Percentiles rank a stretch among this genome's conserved stretches.
These are phyloP conservation scores for Philopedon plagiatum DNA, from an alignment of 2,888 invertebrate genomes.

Conservation along the genomic window DNA sequence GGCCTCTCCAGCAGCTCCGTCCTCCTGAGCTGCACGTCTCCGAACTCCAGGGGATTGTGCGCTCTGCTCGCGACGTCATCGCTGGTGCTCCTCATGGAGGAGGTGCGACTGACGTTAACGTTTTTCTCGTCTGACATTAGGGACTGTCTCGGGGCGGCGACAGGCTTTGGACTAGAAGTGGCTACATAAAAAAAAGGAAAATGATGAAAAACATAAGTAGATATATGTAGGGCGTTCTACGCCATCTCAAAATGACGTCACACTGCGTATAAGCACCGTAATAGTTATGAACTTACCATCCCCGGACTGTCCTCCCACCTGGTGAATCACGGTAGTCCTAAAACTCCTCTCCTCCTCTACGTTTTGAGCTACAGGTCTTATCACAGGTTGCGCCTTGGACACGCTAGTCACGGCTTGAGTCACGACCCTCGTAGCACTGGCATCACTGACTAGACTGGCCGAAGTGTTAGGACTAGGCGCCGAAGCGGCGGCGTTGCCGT, in stretches of 20 bases:
- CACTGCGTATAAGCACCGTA: too few species aligned
- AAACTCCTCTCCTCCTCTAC: constrained; percentile 38
- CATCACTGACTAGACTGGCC: constrained; percentile 72
- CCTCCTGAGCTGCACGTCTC: constrained; percentile 71
- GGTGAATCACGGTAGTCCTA: constrained; percentile 55
- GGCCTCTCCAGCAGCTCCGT: constrained; percentile 67
- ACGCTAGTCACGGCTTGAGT: constrained; percentile 36
- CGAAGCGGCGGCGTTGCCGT: neutral
- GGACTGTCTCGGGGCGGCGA: constrained; percentile 70
- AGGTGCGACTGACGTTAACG: constrained; percentile 38
- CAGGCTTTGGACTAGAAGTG: constrained; percentile 63
- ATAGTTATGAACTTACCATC: constrained; percentile 18
- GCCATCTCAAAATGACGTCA: too few species aligned
- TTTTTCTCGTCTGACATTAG: constrained; percentile 9
- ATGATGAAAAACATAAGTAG: neutral
- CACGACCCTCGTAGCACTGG: constrained; percentile 67
- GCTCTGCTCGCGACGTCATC: constrained; percentile 45
- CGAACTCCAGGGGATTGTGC: constrained; percentile 47
- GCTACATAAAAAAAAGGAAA: neutral
- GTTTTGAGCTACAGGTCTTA: constrained; percentile 34
- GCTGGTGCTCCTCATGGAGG: constrained; percentile 44
- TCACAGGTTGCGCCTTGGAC: constrained; percentile 36
- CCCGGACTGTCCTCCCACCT: constrained; percentile 51
- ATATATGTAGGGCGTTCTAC: too few species aligned
- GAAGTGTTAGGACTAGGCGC: constrained; percentile 31